A percentile compares a stretch with the other conserved stretches of the same genome.
Conservation (phyloP, 2,888 invertebrate species). For the Charanyca ferruginea region DNA sequence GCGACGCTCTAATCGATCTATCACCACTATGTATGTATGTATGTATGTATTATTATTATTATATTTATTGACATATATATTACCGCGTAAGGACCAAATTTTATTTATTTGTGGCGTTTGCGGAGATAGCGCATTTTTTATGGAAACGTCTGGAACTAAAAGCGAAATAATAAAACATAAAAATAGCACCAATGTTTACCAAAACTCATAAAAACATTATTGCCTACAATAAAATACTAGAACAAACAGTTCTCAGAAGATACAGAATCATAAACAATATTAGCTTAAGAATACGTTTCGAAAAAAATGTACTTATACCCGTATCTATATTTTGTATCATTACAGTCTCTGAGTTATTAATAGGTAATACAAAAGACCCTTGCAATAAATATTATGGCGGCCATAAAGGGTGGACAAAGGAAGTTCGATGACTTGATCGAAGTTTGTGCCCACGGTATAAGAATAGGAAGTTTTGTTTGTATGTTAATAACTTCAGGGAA, state of each 20-base stretch:
- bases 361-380: slow-evolving; percentile 68
- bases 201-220: slow-evolving; percentile 32
- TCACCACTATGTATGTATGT: no score
- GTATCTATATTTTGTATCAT: slow-evolving; percentile 7
- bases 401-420: slow-evolving; percentile 87
- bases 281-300: slow-evolving; percentile 49
- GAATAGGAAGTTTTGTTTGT: not conserved
- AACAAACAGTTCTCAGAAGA: slow-evolving; percentile 44
- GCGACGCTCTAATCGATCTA: no score
- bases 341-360: slow-evolving; percentile 41
- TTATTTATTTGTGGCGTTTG: no score
- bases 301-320: slow-evolving; percentile 33
- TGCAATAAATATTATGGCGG: slow-evolving; percentile 77
- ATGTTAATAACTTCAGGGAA: not conserved
- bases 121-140: not conserved
- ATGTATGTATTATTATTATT: no score
- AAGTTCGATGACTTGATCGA: slow-evolving; percentile 83
- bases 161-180: not conserved
- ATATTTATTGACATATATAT: no score
- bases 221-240: slow-evolving; percentile 27
- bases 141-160: not conserved
- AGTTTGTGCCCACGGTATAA: slow-evolving; percentile 71
- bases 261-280: slow-evolving; percentile 25
- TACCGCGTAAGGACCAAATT: no score
- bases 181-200: not conserved